A percentile compares a stretch with the other conserved stretches of the same genome.
Conservation (phyloP, 2,888 invertebrate species). For the Troides aeacus region DNA sequence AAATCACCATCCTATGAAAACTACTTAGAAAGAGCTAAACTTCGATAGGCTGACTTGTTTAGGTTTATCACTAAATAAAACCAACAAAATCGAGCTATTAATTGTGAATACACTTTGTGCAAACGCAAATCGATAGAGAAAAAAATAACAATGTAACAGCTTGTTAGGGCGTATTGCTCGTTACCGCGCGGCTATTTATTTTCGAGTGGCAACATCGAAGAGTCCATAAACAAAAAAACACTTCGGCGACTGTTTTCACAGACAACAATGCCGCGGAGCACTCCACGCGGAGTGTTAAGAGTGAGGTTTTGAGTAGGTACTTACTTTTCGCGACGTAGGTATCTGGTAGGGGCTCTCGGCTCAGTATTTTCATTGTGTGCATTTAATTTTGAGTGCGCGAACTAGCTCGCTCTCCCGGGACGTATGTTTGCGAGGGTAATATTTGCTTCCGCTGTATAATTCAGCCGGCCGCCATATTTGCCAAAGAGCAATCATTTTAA, state of each 20-base stretch:
- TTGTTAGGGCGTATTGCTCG: conserved; percentile 75
- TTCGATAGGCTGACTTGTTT: neutral
- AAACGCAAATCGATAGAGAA: conserved; percentile 58
- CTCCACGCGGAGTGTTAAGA: conserved; percentile 68
- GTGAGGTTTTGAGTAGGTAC: conserved; percentile 67
- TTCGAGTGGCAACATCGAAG: conserved; percentile 77
- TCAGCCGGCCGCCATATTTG: conserved; percentile 82
- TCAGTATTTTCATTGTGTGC: conserved; percentile 82
- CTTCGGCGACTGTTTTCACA: conserved; percentile 76
- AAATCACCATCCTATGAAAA: no score
- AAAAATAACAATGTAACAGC: conserved; percentile 65
- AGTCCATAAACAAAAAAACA: conserved; percentile 79
- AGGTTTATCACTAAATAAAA: neutral
- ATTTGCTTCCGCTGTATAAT: conserved; percentile 83
- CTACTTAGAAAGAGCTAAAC: no score
- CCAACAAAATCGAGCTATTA: conserved; percentile 22
- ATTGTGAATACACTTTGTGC: conserved; percentile 29
- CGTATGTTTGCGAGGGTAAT: conserved; percentile 81
- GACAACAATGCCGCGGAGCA: conserved; percentile 71
- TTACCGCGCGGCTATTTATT: conserved; percentile 73
- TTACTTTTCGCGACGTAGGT: conserved; percentile 78
- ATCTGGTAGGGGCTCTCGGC: conserved; percentile 68
- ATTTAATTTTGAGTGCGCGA: conserved; percentile 84
- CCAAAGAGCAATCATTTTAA: conserved; percentile 83
- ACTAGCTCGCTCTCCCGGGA: conserved; percentile 80